Percentiles rank a stretch among this genome's conserved stretches.
Evolutionary conservation across 64 coral and sea anemone species (phyloP).

Genomic region (Pocillopora damicornis): DNA sequence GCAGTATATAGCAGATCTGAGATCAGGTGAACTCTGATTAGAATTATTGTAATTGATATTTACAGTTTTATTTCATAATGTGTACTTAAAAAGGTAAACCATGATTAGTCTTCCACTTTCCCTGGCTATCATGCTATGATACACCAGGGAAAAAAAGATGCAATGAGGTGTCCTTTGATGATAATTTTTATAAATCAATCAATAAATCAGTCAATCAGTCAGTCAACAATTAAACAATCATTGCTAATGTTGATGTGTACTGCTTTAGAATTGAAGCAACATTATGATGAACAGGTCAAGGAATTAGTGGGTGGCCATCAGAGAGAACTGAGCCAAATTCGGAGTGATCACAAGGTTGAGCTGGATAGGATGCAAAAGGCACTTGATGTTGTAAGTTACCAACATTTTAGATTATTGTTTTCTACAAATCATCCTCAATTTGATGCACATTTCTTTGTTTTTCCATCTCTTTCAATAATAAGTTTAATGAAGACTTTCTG

Average conservation of each 20-base stretch:
- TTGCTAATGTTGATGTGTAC: not conserved
- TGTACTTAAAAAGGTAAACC: not conserved
- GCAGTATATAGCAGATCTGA: slow-evolving; percentile 54
- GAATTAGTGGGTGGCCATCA: slow-evolving; percentile 49
- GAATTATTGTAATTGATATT: not conserved
- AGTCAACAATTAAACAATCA: not conserved
- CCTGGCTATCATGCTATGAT: no score
- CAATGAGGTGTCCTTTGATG: no score
- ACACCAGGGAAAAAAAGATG: no score
- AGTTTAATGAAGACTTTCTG: no score
- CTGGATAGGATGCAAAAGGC: slow-evolving; percentile 45
- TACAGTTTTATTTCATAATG: not conserved
- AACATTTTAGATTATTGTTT: no score
- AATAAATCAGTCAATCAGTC: no score
- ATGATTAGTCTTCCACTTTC: not conserved
- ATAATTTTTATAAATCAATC: no score
- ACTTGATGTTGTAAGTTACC: slow-evolving; percentile 65
- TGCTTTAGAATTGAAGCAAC: slow-evolving; percentile 56
- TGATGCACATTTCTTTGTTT: no score
- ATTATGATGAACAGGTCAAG: slow-evolving; percentile 69
- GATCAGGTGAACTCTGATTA: slow-evolving; percentile 35
- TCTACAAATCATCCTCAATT: no score
- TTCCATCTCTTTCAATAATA: no score
- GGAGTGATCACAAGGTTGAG: slow-evolving; percentile 53
- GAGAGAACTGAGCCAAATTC: slow-evolving; percentile 44